A percentile compares a stretch with the other conserved stretches of the same genome.
Evolutionary conservation across 2,888 invertebrate genomes (phyloP).

Genomic region (Sinohyriopsis cumingii): DNA sequence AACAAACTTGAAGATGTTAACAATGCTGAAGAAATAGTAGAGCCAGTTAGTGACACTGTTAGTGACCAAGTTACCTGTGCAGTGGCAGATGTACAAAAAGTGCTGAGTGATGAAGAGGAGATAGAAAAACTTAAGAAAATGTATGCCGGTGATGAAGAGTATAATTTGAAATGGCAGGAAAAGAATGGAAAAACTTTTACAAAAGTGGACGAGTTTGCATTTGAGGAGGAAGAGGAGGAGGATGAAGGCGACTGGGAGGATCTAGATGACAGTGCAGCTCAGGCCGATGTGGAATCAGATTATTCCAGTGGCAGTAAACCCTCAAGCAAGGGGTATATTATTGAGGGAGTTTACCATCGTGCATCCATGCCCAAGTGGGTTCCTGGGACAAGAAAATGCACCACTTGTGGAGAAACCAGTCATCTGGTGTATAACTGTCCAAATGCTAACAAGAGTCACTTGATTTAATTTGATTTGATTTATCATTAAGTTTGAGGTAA

Average conservation of each 20-base stretch:
- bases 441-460: not conserved
- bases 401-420: constrained; percentile 30
- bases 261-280: not conserved
- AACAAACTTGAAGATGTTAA: too few species aligned
- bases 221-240: constrained; percentile 23
- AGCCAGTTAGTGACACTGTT: too few species aligned
- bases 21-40: too few species aligned
- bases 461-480: too few species aligned
- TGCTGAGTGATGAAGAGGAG: too few species aligned
- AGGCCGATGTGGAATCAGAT: not conserved
- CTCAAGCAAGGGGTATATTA: not conserved
- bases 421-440: constrained; percentile 41
- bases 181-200: too few species aligned
- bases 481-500: too few species aligned
- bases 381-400: constrained; percentile 33
- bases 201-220: not conserved
- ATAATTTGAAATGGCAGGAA: too few species aligned
- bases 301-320: not conserved
- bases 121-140: too few species aligned
- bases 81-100: too few species aligned
- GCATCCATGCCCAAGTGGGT: constrained; percentile 20
- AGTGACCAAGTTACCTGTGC: too few species aligned
- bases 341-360: not conserved
- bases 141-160: too few species aligned
- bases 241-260: constrained; percentile 23